phyloP scores from a whole-genome alignment of 2,888 invertebrate genomes.

The Meganola albula region DNA sequence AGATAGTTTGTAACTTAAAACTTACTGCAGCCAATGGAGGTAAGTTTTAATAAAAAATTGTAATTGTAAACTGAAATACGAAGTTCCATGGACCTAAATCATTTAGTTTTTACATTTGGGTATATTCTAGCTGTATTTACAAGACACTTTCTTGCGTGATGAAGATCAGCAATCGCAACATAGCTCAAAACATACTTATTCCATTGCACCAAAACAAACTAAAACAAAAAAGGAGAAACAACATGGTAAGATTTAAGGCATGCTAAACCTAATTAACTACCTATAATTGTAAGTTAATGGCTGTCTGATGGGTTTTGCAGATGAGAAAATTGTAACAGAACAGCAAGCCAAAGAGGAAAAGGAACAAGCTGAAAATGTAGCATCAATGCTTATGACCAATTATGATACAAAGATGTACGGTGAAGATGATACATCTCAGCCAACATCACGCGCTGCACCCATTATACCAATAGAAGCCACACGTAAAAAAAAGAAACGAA shows the following conservation, averaged over 20 bases:
- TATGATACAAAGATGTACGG: constrained; percentile 58
- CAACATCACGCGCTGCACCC: constrained; percentile 60
- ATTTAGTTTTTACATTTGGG: constrained; percentile 14
- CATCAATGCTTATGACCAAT: constrained; percentile 50
- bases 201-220: constrained; percentile 28
- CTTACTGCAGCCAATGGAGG: constrained; percentile 54
- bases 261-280: no score
- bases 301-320: no score
- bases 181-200: constrained; percentile 39
- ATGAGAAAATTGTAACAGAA: constrained; percentile 43
- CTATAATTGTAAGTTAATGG: no score
- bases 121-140: constrained; percentile 44
- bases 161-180: constrained; percentile 47
- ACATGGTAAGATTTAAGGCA: constrained; percentile 35
- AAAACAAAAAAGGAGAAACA: constrained; percentile 54
- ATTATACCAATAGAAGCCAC: constrained; percentile 50
- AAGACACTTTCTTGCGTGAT: constrained; percentile 48
- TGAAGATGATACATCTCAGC: constrained; percentile 71
- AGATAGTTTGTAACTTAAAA: constrained; percentile 25
- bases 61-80: constrained; percentile 7
- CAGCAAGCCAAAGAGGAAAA: constrained; percentile 54
- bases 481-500: constrained; percentile 66
- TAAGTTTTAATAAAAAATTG: constrained; percentile 24
- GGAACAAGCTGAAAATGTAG: constrained; percentile 52
- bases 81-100: background rate